Base-by-base conservation (phyloP, 2,113 vertebrate genomes). In the Phalacrocorax aristotelis region DNA sequence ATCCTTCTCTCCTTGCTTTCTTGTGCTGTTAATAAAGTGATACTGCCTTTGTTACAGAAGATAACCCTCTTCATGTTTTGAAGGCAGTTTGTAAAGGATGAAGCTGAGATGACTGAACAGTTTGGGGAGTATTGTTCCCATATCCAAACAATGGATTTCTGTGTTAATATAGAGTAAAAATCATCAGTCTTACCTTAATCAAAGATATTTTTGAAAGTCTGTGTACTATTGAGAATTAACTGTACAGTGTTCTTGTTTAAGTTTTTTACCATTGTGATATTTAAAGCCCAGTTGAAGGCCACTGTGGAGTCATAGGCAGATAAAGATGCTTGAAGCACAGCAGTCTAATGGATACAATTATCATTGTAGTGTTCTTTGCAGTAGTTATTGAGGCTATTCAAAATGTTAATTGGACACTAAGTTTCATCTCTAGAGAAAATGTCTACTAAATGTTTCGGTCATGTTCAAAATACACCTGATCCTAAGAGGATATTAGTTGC, bases 281-380 rank as follows among this genome's bases (percentile, higher is more conserved):
- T 90, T 95, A 78, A 94, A 92, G 71, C 76, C n/a, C 19, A 42
- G 36, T 83, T 95, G 70, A 87, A 95, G 93, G 78, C 58, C 38
- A 23, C 49, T 83, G 29, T 85, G 75, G 82, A 89, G 38, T 95
- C 70, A 82, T 17, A 87, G 57, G n/a, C 76, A 58, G 57, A 87
- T 89, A 75, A 93, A 75, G 60, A 89, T 65, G 30, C 80, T 82
- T 71, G 36, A 95, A 92, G 42, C 72, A n/a, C 40, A 68, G 55
- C 86, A 89, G 57, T 90, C 48, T 87, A 40, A 72, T 82, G 57
- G 70, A 77, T 93, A 62, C 68, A 58, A 62, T 91, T 91, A 88
- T 83, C 38, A 21, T 7, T 72, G n/a, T 36, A 27, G 22, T 20
- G 3, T 66, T 91, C 54, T 72, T 85, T 66, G n/a, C 46, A 32